phyloP scores from a whole-genome alignment of 1,140 invertebrate species.

The Oryzaephilus surinamensis region DNA sequence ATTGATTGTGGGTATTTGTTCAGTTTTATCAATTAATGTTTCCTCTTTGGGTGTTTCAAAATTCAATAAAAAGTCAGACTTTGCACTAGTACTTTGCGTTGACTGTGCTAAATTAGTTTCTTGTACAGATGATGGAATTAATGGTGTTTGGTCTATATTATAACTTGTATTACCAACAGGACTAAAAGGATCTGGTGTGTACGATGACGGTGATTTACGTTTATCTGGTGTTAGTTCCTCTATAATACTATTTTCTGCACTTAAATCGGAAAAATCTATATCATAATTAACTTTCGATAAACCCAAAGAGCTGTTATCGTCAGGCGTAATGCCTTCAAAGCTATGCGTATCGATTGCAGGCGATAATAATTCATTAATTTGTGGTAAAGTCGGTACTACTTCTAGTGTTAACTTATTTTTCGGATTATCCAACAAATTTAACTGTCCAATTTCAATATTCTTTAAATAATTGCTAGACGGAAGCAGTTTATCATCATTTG shows the following conservation, averaged over 20 bases:
- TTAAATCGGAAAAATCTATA: constrained; percentile 58
- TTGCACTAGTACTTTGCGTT: too few relatives aligned
- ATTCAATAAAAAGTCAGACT: too few relatives aligned
- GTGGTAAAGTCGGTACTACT: constrained; percentile 14
- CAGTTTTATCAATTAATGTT: constrained; percentile 48
- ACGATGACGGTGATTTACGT: constrained; percentile 21
- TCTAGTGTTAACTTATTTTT: constrained; percentile 27
- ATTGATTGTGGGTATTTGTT: constrained; percentile 44
- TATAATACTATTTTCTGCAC: constrained; percentile 51
- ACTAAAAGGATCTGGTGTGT: constrained; percentile 34
- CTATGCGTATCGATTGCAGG: constrained; percentile 23
- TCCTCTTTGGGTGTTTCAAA: too few relatives aligned
- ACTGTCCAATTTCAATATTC: constrained; percentile 17
- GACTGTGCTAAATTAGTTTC: too few relatives aligned
- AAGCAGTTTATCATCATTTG: too few relatives aligned
- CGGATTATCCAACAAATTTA: constrained; percentile 18
- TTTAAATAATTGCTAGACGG: background rate
- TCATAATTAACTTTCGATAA: constrained; percentile 62
- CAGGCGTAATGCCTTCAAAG: constrained; percentile 46
- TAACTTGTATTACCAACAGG: constrained; percentile 24
- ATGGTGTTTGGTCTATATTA: constrained; percentile 23
- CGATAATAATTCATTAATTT: constrained; percentile 18
- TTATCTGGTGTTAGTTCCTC: constrained; percentile 41
- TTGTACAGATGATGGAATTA: constrained; percentile 23
- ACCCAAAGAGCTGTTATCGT: constrained; percentile 40